phyloP scores from a whole-genome alignment of 2,888 invertebrate species.

The Phortica magna region DNA sequence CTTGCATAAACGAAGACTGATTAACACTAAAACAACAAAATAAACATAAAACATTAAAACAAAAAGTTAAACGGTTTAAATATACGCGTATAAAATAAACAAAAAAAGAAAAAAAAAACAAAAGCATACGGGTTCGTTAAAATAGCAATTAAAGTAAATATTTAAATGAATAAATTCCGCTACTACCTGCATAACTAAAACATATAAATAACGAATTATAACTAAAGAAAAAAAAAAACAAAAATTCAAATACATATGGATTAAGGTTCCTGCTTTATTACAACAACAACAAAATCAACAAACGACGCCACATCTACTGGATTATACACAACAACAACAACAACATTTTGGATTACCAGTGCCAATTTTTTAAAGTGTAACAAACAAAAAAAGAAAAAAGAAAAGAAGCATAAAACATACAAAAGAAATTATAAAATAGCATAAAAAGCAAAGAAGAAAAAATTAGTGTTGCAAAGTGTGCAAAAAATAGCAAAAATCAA shows the following conservation, averaged over 20 bases:
- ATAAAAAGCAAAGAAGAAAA: slow-evolving; percentile 25
- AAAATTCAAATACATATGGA: slow-evolving; percentile 62
- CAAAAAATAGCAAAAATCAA: slow-evolving; percentile 36
- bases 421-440: slow-evolving; percentile 24
- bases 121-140: slow-evolving; percentile 42
- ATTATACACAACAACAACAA: slow-evolving; percentile 64
- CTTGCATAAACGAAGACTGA: slow-evolving; percentile 67
- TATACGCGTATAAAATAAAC: slow-evolving; percentile 43
- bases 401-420: slow-evolving; percentile 39
- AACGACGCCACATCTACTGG: slow-evolving; percentile 54
- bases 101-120: slow-evolving; percentile 39
- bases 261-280: slow-evolving; percentile 73
- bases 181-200: slow-evolving; percentile 28
- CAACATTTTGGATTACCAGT: slow-evolving; percentile 77
- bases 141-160: slow-evolving; percentile 18
- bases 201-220: slow-evolving; percentile 1
- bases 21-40: slow-evolving; percentile 54
- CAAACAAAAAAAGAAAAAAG: slow-evolving; percentile 35
- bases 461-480: slow-evolving; percentile 26
- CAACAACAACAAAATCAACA: slow-evolving; percentile 36
- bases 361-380: slow-evolving; percentile 63
- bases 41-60: slow-evolving; percentile 38
- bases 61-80: slow-evolving; percentile 38
- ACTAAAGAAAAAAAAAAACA: slow-evolving; percentile 39
- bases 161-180: slow-evolving; percentile 18